phyloP scores from a whole-genome alignment of 2,888 invertebrate species.

The Danaus chrysippus region DNA sequence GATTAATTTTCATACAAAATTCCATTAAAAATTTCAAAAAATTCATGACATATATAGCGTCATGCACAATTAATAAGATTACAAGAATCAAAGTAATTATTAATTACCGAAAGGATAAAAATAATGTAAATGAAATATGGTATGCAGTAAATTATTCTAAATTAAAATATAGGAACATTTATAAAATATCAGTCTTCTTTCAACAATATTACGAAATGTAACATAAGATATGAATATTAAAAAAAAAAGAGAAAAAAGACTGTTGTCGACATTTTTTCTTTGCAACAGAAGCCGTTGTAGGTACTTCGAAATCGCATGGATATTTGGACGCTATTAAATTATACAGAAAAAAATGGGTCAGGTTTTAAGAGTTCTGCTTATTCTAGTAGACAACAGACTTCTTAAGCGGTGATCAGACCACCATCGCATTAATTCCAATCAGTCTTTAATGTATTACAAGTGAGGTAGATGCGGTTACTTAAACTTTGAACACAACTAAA shows the following conservation, averaged over 20 bases:
- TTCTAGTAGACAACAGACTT: conserved; percentile 70
- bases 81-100: conserved; percentile 70
- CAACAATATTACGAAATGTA: conserved; percentile 70
- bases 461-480: conserved; percentile 69
- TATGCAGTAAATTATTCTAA: conserved; percentile 76
- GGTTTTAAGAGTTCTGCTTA: conserved; percentile 36
- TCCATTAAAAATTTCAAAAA: conserved; percentile 78
- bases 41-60: conserved; percentile 76
- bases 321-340: conserved; percentile 38
- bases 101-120: conserved; percentile 63
- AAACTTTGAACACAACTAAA: conserved; percentile 52
- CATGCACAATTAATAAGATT: conserved; percentile 75
- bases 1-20: conserved; percentile 77
- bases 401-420: conserved; percentile 72
- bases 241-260: conserved; percentile 56
- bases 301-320: conserved; percentile 18
- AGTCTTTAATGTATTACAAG: conserved; percentile 67
- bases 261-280: conserved; percentile 55
- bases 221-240: conserved; percentile 54
- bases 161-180: conserved; percentile 78
- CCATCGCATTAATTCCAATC: conserved; percentile 63
- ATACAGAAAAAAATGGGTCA: conserved; percentile 30
- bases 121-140: conserved; percentile 70
- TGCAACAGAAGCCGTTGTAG: conserved; percentile 37
- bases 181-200: conserved; percentile 74